Evolutionary conservation across 2,797 vertebrate genomes (phyloP).

Genomic region (Notolabrus celidotus): DNA sequence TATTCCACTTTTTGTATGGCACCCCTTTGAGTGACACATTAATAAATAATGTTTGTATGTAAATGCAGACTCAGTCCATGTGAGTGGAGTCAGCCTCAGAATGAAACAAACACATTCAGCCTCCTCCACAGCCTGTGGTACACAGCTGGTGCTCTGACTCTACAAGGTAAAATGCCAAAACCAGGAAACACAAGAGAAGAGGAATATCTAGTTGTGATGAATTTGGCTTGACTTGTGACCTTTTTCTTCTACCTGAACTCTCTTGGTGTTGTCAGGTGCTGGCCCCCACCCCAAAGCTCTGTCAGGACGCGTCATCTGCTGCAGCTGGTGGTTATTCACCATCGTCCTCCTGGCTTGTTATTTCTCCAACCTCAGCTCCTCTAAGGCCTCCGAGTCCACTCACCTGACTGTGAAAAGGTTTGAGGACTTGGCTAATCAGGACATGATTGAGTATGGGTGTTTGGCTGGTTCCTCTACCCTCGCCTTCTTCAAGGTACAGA

Average conservation of each 20-base stretch:
- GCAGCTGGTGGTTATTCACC: slow-evolving; percentile 92
- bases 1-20: neutral
- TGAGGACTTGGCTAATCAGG: slow-evolving; percentile 91
- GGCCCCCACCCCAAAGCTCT: slow-evolving; percentile 89
- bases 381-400: slow-evolving; percentile 79
- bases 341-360: slow-evolving; percentile 89
- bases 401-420: slow-evolving; percentile 87
- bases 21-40: slow-evolving; percentile 21
- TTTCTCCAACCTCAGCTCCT: slow-evolving; percentile 88
- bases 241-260: neutral
- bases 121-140: slow-evolving; percentile 92
- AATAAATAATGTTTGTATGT: slow-evolving; percentile 22
- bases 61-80: slow-evolving; percentile 88
- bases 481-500: slow-evolving; percentile 89
- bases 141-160: slow-evolving; percentile 88
- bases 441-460: slow-evolving; percentile 89
- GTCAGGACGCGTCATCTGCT: slow-evolving; percentile 87
- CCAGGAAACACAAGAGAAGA: neutral
- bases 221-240: neutral
- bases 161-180: slow-evolving; percentile 86
- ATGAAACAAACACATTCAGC: slow-evolving; percentile 86
- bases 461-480: slow-evolving; percentile 89
- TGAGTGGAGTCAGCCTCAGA: slow-evolving; percentile 89
- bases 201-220: neutral
- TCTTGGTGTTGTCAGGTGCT: slow-evolving; percentile 79